Conservation (phyloP, 1,140 invertebrate species). For the Philaenus spumarius region DNA sequence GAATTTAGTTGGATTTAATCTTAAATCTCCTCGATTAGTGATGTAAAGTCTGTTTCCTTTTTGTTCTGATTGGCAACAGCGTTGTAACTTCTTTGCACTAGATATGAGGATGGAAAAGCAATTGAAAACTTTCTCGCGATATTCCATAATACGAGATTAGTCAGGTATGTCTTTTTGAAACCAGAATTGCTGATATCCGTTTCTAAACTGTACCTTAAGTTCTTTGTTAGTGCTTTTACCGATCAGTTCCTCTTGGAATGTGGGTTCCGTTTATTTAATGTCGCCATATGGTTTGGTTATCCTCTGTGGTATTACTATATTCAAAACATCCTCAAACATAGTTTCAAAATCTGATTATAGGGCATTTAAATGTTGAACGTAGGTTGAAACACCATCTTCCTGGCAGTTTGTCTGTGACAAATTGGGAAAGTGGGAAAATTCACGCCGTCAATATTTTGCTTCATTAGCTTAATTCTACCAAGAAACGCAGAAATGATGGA, state of each 20-base stretch:
- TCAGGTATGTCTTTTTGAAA: slow-evolving; percentile 14
- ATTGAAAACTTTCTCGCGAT: slow-evolving; percentile 25
- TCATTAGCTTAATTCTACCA: slow-evolving; percentile 24
- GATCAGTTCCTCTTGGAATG: slow-evolving; percentile 32
- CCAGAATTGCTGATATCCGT: slow-evolving; percentile 28
- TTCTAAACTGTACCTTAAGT: slow-evolving; percentile 31
- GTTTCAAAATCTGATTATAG: slow-evolving; percentile 28
- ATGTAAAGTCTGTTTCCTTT: not conserved
- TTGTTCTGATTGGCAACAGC: not conserved
- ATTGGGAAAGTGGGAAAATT: too few relatives aligned
- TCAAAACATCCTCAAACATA: slow-evolving; percentile 33
- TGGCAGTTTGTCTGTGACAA: slow-evolving; percentile 28
- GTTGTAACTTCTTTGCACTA: slow-evolving; percentile 19
- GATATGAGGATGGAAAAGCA: slow-evolving; percentile 24
- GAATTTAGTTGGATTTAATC: too few relatives aligned
- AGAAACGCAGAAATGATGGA: slow-evolving; percentile 23
- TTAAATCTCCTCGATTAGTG: too few relatives aligned
- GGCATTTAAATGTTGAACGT: slow-evolving; percentile 33
- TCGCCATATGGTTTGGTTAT: slow-evolving; percentile 31
- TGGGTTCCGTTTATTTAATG: slow-evolving; percentile 28
- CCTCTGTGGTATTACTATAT: slow-evolving; percentile 31
- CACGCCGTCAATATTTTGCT: too few relatives aligned
- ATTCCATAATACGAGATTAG: slow-evolving; percentile 22
- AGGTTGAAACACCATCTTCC: too few relatives aligned
- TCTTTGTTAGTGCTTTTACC: slow-evolving; percentile 30